phyloP scores from a whole-genome alignment of 2,888 invertebrate species.

The Ditula angustiorana region DNA sequence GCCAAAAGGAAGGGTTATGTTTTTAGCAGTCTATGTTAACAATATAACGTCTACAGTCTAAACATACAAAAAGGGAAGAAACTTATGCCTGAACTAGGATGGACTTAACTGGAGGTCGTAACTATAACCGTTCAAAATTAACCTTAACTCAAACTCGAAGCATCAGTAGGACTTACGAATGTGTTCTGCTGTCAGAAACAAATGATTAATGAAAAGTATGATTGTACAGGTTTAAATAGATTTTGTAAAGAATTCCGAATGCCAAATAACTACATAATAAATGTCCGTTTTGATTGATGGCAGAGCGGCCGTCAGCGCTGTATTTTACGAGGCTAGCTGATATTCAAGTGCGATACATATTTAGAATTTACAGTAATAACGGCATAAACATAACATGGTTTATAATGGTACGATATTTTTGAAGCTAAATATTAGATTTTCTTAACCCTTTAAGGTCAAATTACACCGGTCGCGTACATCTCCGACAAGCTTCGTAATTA shows the following conservation, averaged over 20 bases:
- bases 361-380: background rate
- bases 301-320: background rate
- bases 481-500: too few relatives aligned
- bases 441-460: too few relatives aligned
- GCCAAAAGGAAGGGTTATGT: too few relatives aligned
- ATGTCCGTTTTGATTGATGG: conserved; percentile 17
- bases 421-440: too few relatives aligned
- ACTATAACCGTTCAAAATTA: too few relatives aligned
- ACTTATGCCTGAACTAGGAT: too few relatives aligned
- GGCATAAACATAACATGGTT: background rate
- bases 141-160: too few relatives aligned
- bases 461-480: too few relatives aligned
- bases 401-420: background rate
- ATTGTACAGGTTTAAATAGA: background rate
- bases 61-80: too few relatives aligned
- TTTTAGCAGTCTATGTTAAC: too few relatives aligned
- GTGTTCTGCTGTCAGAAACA: background rate
- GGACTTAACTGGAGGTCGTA: too few relatives aligned
- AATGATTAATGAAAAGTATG: conserved; percentile 5
- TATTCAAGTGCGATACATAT: background rate
- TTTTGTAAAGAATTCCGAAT: conserved; percentile 5
- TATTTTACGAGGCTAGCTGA: background rate
- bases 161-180: background rate
- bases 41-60: too few relatives aligned
- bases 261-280: conserved; percentile 17